Evolutionary conservation across 2,797 vertebrate species (phyloP), one percentile per base, ranked within the genome.

Genomic region (Momotus momota): DNA sequence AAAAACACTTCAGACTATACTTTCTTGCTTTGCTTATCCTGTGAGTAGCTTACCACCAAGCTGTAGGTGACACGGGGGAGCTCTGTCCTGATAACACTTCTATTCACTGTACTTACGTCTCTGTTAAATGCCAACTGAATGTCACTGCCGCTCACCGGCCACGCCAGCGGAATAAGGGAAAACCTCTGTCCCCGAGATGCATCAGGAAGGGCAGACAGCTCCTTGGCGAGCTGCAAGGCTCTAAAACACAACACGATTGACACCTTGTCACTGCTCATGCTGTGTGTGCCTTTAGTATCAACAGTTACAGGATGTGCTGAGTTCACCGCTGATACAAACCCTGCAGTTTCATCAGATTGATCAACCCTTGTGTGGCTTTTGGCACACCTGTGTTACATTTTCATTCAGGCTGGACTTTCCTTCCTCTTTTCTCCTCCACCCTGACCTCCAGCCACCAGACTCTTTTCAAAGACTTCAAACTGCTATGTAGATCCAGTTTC

Each of bases 61-160:
- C 75, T 94, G 48, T 52, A 62, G 74, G 83, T 66, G 86, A 80
- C 21, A 5, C 1, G 8, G 31, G 67, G 69, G 22, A 48, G 6
- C 35, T 77, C 45, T 88, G 33, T 81, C 73, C 77, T 79, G 61
- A 82, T 86, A 54, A 77, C 64, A 26, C 60, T 51, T 91, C 26
- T 62, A 1, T 65, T 72, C n/a, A 9, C 25, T 35, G 64, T 10
- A 20, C 35, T 79, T 31, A 23, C 1, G n/a, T 77, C 66, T 86
- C 55, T 86, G 38, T 67, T 66, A 92, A 94, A 86, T 65, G 73
- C 70, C n/a, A 65, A n/a, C 55, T 87, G 79, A 94, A 89, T 85
- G 74, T 85, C 89, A 55, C 43, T 55, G 66, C 46, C 17, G 35
- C 20, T 81, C 41, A 16, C 23, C 31, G 55, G 74, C 29, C 64